phyloP scores from a whole-genome alignment of 2,113 vertebrate genomes.

The Oryzias curvinotus region DNA sequence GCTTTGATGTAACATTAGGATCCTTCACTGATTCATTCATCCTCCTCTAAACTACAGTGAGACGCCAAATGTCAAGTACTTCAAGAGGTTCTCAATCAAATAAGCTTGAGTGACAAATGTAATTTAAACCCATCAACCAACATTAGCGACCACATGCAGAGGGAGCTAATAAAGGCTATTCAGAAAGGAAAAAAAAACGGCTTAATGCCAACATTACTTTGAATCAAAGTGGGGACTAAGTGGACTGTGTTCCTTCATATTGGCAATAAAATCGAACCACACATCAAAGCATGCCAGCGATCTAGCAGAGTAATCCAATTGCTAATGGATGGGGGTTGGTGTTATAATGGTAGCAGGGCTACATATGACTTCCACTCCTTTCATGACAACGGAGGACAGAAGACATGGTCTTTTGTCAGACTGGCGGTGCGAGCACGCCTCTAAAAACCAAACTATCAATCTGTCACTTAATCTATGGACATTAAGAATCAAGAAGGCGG shows the following conservation, averaged over 20 bases:
- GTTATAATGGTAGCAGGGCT: conserved; percentile 63
- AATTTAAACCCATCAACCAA: conserved; percentile 63
- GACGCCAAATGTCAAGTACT: conserved; percentile 56
- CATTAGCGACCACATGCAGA: conserved; percentile 57
- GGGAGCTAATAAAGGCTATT: conserved; percentile 37
- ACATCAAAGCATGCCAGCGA: conserved; percentile 66
- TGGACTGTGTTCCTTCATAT: conserved; percentile 68
- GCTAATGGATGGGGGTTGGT: conserved; percentile 66
- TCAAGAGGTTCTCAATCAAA: conserved; percentile 59
- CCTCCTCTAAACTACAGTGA: conserved; percentile 17
- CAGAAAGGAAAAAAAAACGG: conserved; percentile 40
- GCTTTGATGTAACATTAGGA: conserved; percentile 1
- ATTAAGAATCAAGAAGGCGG: conserved; percentile 37
- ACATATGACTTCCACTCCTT: conserved; percentile 62
- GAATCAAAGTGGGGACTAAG: conserved; percentile 71
- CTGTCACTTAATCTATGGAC: conserved; percentile 63
- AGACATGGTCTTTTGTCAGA: conserved; percentile 54
- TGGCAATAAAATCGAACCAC: conserved; percentile 74
- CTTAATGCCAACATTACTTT: conserved; percentile 65
- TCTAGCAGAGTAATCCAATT: conserved; percentile 72
- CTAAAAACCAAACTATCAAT: conserved; percentile 62
- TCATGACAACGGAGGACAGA: conserved; percentile 55
- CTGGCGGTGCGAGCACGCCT: conserved; percentile 49
- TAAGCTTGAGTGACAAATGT: conserved; percentile 65
- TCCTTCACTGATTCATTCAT: conserved; percentile 5